Evolutionary conservation across 2,797 vertebrate species (phyloP).

Genomic region (Betta splendens): DNA sequence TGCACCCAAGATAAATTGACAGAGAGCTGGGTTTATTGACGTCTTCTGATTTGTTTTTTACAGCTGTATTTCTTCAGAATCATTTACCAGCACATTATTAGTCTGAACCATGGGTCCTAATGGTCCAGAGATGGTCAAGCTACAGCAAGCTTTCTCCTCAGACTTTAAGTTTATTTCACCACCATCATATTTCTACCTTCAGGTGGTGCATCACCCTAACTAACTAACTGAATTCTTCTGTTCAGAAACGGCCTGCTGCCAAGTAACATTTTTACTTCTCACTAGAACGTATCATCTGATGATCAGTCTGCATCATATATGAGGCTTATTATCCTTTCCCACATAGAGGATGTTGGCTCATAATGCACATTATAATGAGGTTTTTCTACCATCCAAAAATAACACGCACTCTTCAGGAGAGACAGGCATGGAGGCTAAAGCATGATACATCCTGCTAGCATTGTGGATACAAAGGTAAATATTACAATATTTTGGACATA

Average conservation of each 20-base stretch:
- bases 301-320: conserved; percentile 18
- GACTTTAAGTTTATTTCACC: conserved; percentile 5
- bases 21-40: background rate
- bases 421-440: background rate
- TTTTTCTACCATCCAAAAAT: conserved; percentile 28
- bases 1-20: background rate
- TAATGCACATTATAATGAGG: conserved; percentile 10
- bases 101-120: background rate
- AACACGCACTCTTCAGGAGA: background rate
- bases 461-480: conserved; percentile 1
- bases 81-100: background rate
- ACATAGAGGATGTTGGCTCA: conserved; percentile 7
- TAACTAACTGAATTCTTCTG: background rate
- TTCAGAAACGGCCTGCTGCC: background rate
- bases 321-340: conserved; percentile 19
- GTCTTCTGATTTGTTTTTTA: background rate
- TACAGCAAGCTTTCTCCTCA: background rate
- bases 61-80: conserved; percentile 13
- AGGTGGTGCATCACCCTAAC: too few species aligned
- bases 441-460: background rate
- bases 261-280: conserved; percentile 7
- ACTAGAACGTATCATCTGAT: conserved; percentile 5
- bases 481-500: conserved; percentile 5
- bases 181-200: too few species aligned
- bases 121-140: background rate